Percentiles rank a stretch among this genome's conserved stretches.
phyloP scores from a whole-genome alignment of 2,888 invertebrate species.

The Allophyes oxyacanthae region DNA sequence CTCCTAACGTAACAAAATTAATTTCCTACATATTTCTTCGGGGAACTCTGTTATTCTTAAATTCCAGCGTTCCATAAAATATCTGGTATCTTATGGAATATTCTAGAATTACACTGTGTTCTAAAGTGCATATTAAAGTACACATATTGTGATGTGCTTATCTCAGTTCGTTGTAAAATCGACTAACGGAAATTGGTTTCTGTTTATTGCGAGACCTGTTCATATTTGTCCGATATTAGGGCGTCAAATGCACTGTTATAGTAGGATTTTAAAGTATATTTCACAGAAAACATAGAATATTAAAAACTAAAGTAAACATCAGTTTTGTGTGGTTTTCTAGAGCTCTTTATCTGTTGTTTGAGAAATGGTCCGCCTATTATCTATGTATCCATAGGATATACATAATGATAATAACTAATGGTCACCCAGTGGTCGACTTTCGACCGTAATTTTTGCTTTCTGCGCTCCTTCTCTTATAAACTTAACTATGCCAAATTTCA shows the following conservation, averaged over 20 bases:
- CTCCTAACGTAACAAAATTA: too few species aligned
- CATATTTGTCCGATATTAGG: neutral
- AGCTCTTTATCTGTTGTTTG: too few species aligned
- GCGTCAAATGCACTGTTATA: neutral
- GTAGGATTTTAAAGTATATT: neutral
- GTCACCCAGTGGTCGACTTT: too few species aligned
- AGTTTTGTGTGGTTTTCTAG: too few species aligned
- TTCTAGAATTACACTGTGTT: constrained; percentile 29
- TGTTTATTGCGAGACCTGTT: constrained; percentile 2
- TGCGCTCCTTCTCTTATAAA: too few species aligned
- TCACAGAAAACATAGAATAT: neutral
- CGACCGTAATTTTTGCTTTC: too few species aligned
- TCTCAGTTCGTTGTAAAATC: neutral
- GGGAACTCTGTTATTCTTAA: constrained; percentile 19
- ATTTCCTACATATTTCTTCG: neutral
- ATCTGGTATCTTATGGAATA: constrained; percentile 18
- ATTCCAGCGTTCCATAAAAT: constrained; percentile 11
- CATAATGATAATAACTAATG: too few species aligned
- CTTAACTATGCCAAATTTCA: too few species aligned
- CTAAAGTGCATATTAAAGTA: constrained; percentile 43
- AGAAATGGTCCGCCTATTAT: too few species aligned
- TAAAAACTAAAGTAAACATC: too few species aligned
- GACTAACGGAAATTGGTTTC: constrained; percentile 25
- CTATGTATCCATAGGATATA: too few species aligned
- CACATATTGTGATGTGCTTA: constrained; percentile 20